Base-by-base conservation (phyloP, 1,140 invertebrate species). In the Drosophila suzukii region DNA sequence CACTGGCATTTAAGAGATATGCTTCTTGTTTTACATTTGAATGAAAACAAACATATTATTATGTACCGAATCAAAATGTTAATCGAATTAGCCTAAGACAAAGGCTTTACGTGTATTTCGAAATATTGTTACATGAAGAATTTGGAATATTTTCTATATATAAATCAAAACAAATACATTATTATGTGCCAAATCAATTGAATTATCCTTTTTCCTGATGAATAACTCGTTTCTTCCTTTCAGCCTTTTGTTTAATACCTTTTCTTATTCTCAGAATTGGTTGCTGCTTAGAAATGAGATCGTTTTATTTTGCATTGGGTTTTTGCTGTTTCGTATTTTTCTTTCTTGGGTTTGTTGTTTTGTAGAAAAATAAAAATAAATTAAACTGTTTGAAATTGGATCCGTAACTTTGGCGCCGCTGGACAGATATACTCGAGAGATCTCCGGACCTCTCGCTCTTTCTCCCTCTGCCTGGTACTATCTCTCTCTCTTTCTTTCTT, bases 351-450 rank as follows among this genome's bases (percentile, higher is more conserved):
- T 41, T 83, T 79, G 38, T 75, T 47, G 57, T 43, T 59, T 61
- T 68, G 53, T 44, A 38, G 15, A 43, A 49, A 63, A 75, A 70
- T 60, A 65, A 72, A 81, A 68, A 55, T 34, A 76, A 78, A 63
- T 67, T 63, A 83, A 83, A 78, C 65, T 77, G 49, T 74, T 82
- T 80, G 65, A 70, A 83, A 80, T 68, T 36, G 51, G 6, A 89
- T 84, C 80, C 80, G 77, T 88, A 84, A 89, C 80, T 88, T 89
- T 89, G 58, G 53, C 66, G 72, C 15, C 65, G 79, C 51, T 72
- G 82, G 30, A 65, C 39, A 50, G 46, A 58, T 54, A 30, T 34
- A 53, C 5, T 53, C 34, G 47, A 46, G 15, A 46, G 67, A 50
- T 68, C 61, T 67, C 65, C 60, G 36, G n/a, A 51, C 67, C 63